Evolutionary conservation across 2,888 invertebrate species (phyloP), one percentile per base, ranked within the genome.

Genomic region (Geotrupes spiniger): DNA sequence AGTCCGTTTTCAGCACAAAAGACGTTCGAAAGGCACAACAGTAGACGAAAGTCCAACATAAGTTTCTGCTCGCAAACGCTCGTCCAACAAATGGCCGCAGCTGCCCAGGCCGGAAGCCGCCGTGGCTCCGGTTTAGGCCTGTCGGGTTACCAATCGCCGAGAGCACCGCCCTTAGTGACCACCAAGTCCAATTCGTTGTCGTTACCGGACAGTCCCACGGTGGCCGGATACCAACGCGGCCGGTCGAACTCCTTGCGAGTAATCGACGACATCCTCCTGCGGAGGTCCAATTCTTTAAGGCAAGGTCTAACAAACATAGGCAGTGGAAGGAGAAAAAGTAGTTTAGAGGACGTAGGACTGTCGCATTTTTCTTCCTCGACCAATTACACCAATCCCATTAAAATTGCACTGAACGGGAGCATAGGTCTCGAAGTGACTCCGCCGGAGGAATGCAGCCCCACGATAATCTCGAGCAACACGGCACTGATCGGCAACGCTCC

Each of bases 1-100:
- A 94, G 93, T 67, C 95, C 96, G 8, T 93, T 96, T 72, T 92
- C 92, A 26, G 93, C 93, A 15, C 92, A 93, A 74, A 93, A 93
- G 75, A 93, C 93, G 0, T 94, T 93, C 73, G 92, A 93, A 68
- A 80, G 92, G 1, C 93, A 93, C 75, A 93, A 92, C 72, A 92
- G 91, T 53, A 78, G 92, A 6, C 80, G 93, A 42, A 92, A 92
- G 74, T 92, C 92, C 42, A 92, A 92, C 75, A 92, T 92, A 63
- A 92, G 91, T 68, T 91, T 91, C 73, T 90, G 89, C 71, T 90
- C 90, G 42, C 88, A 89, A 68, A 85, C 87, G 15, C 73, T 88
- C 52, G 79, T 87, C 52, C 80, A 82, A 28, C 82, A 81, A 58
- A 76, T 79, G 74, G 78, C 78, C 36, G 76, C 78, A 28, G 76